Evolutionary conservation across 92 coral and sea anemone species (phyloP).

Genomic region (Palythoa heliodiscus): DNA sequence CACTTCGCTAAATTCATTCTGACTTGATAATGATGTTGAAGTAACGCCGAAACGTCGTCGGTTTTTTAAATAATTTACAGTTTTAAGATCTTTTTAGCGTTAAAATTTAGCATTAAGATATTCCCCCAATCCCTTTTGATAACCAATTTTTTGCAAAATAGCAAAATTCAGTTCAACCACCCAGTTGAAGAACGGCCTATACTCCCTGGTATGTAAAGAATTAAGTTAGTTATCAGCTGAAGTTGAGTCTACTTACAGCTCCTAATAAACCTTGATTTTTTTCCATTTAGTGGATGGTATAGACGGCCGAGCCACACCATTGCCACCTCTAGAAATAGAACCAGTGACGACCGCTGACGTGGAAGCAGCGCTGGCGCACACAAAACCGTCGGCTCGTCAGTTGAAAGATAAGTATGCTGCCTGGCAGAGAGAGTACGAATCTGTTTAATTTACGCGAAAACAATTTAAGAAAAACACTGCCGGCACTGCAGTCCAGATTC

Average conservation of each 20-base stretch:
- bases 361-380: slow-evolving; percentile 92
- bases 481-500: neutral
- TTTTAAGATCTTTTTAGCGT: no score
- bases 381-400: slow-evolving; percentile 97
- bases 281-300: slow-evolving; percentile 31
- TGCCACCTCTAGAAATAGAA: slow-evolving; percentile 83
- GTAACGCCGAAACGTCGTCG: no score
- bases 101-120: no score
- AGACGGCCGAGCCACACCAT: slow-evolving; percentile 87
- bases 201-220: neutral
- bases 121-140: no score
- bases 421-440: slow-evolving; percentile 97
- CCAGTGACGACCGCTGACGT: slow-evolving; percentile 93
- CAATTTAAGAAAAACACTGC: no score
- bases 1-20: no score
- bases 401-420: slow-evolving; percentile 87
- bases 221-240: neutral
- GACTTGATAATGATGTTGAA: no score
- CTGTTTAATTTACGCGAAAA: slow-evolving; percentile 47
- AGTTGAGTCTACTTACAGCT: neutral
- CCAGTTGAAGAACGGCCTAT: neutral
- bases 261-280: neutral
- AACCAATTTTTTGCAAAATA: no score
- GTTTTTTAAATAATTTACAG: no score
- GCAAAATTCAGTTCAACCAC: neutral